phyloP scores from a whole-genome alignment of 2,888 invertebrate genomes.

The Leuctra nigra region DNA sequence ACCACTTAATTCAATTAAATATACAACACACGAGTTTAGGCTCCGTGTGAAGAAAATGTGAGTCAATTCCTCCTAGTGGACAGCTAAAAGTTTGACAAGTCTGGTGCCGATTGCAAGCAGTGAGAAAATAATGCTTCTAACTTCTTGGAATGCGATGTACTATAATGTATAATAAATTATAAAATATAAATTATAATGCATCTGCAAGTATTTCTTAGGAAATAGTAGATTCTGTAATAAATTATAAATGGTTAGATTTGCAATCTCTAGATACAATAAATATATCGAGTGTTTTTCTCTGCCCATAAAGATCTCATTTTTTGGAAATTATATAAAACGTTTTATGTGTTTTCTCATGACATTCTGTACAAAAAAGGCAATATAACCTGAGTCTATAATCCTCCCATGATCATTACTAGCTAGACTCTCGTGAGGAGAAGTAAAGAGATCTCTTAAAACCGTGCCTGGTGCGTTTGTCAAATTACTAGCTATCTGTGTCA shows the following conservation, averaged over 20 bases:
- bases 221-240: conserved; percentile 13
- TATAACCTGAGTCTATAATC: conserved; percentile 35
- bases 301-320: conserved; percentile 35
- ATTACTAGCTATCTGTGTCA: conserved; percentile 22
- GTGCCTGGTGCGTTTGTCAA: conserved; percentile 19
- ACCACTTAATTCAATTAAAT: conserved; percentile 2
- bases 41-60: conserved; percentile 6
- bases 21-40: not conserved
- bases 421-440: not conserved
- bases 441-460: conserved; percentile 18
- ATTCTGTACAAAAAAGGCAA: conserved; percentile 47
- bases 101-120: conserved; percentile 1
- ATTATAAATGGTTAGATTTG: conserved; percentile 16
- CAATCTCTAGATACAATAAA: conserved; percentile 34
- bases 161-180: not conserved
- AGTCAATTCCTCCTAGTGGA: conserved; percentile 11
- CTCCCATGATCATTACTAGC: conserved; percentile 39
- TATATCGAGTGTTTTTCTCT: conserved; percentile 34
- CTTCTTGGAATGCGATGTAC: not conserved
- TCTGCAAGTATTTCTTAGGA: conserved; percentile 19
- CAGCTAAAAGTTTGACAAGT: not conserved
- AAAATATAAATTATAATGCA: not conserved
- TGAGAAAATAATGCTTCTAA: conserved; percentile 2
- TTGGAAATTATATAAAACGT: conserved; percentile 29
- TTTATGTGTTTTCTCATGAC: conserved; percentile 31